Conservation (phyloP, 1,140 invertebrate genomes). For the Cryptotermes secundus region DNA sequence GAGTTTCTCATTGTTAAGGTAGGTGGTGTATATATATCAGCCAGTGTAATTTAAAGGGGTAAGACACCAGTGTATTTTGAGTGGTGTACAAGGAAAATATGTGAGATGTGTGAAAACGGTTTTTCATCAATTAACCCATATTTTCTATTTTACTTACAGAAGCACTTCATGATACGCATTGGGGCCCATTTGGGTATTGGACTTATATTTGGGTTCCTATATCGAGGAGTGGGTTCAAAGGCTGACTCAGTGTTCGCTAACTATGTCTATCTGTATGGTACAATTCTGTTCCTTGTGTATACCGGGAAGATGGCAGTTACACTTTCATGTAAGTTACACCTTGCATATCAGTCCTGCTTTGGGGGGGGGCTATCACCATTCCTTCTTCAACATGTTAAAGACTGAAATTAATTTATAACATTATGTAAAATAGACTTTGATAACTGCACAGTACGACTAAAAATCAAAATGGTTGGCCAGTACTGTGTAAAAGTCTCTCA, state of each 20-base stretch:
- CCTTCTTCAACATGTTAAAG: conserved; percentile 10
- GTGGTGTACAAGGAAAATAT: too few relatives aligned
- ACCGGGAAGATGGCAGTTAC: conserved; percentile 96
- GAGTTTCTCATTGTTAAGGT: too few relatives aligned
- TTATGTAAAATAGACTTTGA: too few relatives aligned
- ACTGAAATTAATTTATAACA: too few relatives aligned
- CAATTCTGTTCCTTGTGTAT: conserved; percentile 86
- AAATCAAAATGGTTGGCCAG: too few relatives aligned
- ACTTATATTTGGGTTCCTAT: conserved; percentile 85
- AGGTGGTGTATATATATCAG: too few relatives aligned
- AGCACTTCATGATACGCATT: conserved; percentile 61
- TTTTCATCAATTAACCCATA: too few relatives aligned
- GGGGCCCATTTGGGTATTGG: conserved; percentile 81
- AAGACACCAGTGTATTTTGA: too few relatives aligned
- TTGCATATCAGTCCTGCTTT: conserved; percentile 76
- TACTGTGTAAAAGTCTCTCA: too few relatives aligned
- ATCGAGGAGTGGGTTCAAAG: conserved; percentile 81
- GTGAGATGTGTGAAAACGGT: too few relatives aligned
- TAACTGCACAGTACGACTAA: too few relatives aligned
- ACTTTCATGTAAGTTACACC: conserved; percentile 79
- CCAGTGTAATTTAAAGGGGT: too few relatives aligned
- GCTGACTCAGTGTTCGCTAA: conserved; percentile 85
- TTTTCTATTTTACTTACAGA: conserved; percentile 22
- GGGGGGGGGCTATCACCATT: not conserved
- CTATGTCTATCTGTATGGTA: conserved; percentile 89